Evolutionary conservation across 2,113 vertebrate species (phyloP), one percentile per base, ranked within the genome.

Genomic region (Columba livia): DNA sequence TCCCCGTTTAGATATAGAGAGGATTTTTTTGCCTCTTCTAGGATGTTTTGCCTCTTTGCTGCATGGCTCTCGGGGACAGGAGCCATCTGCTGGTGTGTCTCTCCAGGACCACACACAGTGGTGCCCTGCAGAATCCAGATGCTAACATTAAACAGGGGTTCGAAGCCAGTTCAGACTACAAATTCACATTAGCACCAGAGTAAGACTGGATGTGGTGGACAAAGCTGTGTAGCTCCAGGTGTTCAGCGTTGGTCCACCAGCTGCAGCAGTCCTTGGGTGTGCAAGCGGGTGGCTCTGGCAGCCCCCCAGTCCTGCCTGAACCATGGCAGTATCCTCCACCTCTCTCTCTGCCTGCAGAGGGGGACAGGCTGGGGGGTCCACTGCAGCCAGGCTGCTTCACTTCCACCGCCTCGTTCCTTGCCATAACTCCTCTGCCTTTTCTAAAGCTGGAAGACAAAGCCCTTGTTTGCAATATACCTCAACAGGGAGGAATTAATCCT

Each of bases 331-430:
- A 61, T 17, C 36, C 51, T 5, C 21, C 6, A 7, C 31, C 16
- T 56, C 53, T 44, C 40, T 38, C 56, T 85, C 44, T 25, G 8
- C 7, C 1, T 18, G 2, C 54, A 56, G 21, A 54, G 31, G 13
- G 50, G 28, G 26, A 29, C 0, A 0, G 29, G 24, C 36, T 65
- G 34, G 29, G 24, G 12, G 5, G 4, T 4, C 8, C 24, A 28
- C 23, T 12, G 6, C 17, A 20, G 21, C 36, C 44, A 57, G 61
- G 36, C 26, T 79, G 66, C 71, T 88, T 75, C 4, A 3, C 57
- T 65, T 78, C 92, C 85, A 88, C 29, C 15, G 28, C 25, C 28
- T 53, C 53, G 8, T 48, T 89, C 67, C 88, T 64, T 64, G 42
- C 36, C 47, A 5, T 70, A 48, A 31, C 42, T 34, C 81, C 54